Percentiles rank a stretch among this genome's conserved stretches.
Evolutionary conservation across 2,797 vertebrate species (phyloP).

Genomic region (Discoglossus pictus): DNA sequence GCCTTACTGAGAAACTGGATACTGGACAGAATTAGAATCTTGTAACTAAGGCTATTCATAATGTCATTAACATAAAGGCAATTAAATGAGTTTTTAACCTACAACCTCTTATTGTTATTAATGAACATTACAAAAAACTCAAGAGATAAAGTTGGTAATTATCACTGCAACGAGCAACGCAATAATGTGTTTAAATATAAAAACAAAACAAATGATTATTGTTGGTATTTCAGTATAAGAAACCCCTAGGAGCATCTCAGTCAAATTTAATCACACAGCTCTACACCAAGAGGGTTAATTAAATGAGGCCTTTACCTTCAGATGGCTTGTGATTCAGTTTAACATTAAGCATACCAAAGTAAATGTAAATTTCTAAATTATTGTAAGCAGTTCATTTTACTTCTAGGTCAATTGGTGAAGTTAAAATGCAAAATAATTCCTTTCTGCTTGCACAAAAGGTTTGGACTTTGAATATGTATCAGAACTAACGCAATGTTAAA

Average conservation of each 20-base stretch:
- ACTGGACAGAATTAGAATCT: slow-evolving; percentile 96
- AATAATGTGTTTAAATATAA: slow-evolving; percentile 94
- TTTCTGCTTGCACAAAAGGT: slow-evolving; percentile 55
- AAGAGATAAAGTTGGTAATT: slow-evolving; percentile 95
- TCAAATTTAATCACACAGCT: slow-evolving; percentile 94
- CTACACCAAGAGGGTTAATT: slow-evolving; percentile 94
- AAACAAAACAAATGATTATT: slow-evolving; percentile 94
- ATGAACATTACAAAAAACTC: slow-evolving; percentile 91
- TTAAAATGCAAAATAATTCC: slow-evolving; percentile 50
- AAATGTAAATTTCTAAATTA: slow-evolving; percentile 74
- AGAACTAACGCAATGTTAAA: slow-evolving; percentile 13
- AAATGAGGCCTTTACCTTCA: slow-evolving; percentile 85
- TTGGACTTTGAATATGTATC: slow-evolving; percentile 40
- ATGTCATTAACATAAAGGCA: slow-evolving; percentile 99
- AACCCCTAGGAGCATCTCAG: slow-evolving; percentile 86
- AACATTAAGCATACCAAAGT: slow-evolving; percentile 78
- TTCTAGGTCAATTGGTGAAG: slow-evolving; percentile 63
- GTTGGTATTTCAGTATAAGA: slow-evolving; percentile 85
- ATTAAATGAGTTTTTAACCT: slow-evolving; percentile 99
- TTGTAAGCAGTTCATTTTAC: slow-evolving; percentile 73
- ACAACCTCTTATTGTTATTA: slow-evolving; percentile 98
- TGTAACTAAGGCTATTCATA: slow-evolving; percentile 91
- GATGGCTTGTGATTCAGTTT: slow-evolving; percentile 70
- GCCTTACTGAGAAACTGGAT: slow-evolving; percentile 80
- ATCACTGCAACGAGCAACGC: slow-evolving; percentile 89